Evolutionary conservation across 2,888 invertebrate genomes (phyloP), one percentile per base, ranked within the genome.

Genomic region (Parnassius mnemosyne): DNA sequence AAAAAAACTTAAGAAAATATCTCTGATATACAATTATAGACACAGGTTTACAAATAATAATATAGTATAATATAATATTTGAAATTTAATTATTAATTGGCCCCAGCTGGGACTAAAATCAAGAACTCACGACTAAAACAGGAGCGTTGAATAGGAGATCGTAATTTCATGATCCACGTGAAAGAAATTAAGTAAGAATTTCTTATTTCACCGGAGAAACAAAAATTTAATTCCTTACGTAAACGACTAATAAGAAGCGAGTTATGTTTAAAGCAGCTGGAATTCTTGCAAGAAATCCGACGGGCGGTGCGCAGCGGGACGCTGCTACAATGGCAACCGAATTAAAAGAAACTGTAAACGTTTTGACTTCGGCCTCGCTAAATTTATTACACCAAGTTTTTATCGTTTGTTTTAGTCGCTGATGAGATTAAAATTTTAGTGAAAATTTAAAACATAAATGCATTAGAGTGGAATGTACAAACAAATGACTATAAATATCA

Each of bases 331-430:
- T 89, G 80, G 85, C 86, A 85, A 85, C 89, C 89, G 89, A 90
- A 91, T 91, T 91, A 90, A 90, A 91, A 87, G 87, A 80, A 87
- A 88, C 87, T 87, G 88, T 87, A 89, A 90, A 88, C 82, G 87
- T 87, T 89, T 87, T 82, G 83, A 87, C 86, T 88, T 87, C 86
- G 84, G 86, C 83, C 84, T 84, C 84, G 89, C 89, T 86, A 87
- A 90, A 91, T 90, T 91, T 91, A 90, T 90, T 91, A 86, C 80
- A 79, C 71, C 69, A 71, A 81, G 81, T 74, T 85, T 88, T 87
- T 87, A 85, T 85, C 82, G 84, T 83, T 87, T 87, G 80, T 89
- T 88, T 85, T 79, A 78, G 77, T 83, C 81, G 80, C 89, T 90
- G 90, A 91, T 91, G 90, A 90, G 89, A 89, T 88, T 85, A 83